Base-by-base conservation (phyloP, 2,888 invertebrate genomes). In the Argyresthia albistria region DNA sequence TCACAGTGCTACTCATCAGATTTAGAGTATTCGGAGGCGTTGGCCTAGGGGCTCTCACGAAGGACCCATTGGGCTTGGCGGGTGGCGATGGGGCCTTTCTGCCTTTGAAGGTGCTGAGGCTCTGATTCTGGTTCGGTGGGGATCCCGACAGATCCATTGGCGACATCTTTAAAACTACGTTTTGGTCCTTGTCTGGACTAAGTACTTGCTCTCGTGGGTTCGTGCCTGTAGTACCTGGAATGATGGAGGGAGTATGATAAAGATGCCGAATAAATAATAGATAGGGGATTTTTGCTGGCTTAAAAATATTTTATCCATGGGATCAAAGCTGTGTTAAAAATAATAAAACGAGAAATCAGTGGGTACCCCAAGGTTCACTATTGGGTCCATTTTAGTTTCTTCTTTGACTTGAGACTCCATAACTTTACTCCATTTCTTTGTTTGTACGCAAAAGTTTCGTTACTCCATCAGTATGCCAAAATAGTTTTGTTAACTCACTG, bases 11-110 rank as follows among this genome's bases (percentile, higher is more conserved):
- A 58, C 89, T 89, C 66, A 91, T 89, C 64, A 95, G 89, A 80
- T 93, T 95, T 57, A 95, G 80, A 42, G 95, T 95, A 73, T 94
- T 95, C 51, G 95, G 95, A 65, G 95, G 93, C 61, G 94, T 94
- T 1, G 95, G 95, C 67, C 94, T 86, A 25, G 92, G 92, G 51
- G 92, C 91, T 73, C 90, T 78, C 63, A 91, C 77, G 69, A 89
- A 79, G 56, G 82, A 25, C 62, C 87, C 73, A 63, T 66, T 73
- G 51, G 86, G 78, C 71, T 89, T 78, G 46, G 77, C 78, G 43
- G 88, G 86, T 35, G 89, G 89, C 35, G 90, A 89, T 1, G 89
- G 88, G 1, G 89, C 88, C 57, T 81, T 86, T 57, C 88, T 88
- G 53, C 91, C 90, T 78, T 93, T 93, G 65, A 93, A 93, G 8